Evolutionary conservation across 2,797 vertebrate species (phyloP), one percentile per base, ranked within the genome.

Genomic region (Scleropages formosus): DNA sequence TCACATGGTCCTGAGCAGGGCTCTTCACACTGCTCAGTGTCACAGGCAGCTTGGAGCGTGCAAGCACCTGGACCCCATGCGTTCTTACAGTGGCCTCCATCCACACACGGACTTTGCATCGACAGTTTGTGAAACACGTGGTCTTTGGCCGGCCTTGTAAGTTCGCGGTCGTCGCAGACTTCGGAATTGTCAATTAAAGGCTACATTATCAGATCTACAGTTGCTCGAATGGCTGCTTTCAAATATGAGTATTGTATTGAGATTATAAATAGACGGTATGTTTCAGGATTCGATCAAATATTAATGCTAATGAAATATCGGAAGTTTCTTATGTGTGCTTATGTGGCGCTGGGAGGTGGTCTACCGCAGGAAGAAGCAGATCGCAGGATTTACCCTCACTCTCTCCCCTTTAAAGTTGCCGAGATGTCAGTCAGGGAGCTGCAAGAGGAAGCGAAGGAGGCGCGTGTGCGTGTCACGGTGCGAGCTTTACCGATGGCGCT

Each of bases 121-220:
- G 39, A 31, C 31, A 39, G 6, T 39, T 39, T 2, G 6, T 6
- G 31, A n/a, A n/a, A n/a, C n/a, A n/a, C 31, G 6, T 39, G 6
- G 31, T 39, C 31, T 39, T 39, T 39, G 6, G 31, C 2, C 31
- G 2, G 31, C 39, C 39, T 31, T 39, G 6, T 39, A 39, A 2
- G 6, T 39, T 39, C 6, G 31, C 39, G 31, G 31, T 39, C 31
- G 39, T 39, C 31, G 6, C 31, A 39, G 31, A 53, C 24, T 49
- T 71, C 58, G 16, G 51, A 10, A 53, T 69, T 49, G n/a, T n/a
- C 73, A 65, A 60, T 60, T 26, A 67, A 68, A 58, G 49, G 60
- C 18, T 59, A 46, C 67, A 70, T 68, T 46, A 68, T 46, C 46
- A 68, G 22, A 68, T 68, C 66, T 68, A 68, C 68, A 70, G 67